Evolutionary conservation across 2,797 vertebrate genomes (phyloP), one percentile per base, ranked within the genome.

Genomic region (Macrochelys suwanniensis): DNA sequence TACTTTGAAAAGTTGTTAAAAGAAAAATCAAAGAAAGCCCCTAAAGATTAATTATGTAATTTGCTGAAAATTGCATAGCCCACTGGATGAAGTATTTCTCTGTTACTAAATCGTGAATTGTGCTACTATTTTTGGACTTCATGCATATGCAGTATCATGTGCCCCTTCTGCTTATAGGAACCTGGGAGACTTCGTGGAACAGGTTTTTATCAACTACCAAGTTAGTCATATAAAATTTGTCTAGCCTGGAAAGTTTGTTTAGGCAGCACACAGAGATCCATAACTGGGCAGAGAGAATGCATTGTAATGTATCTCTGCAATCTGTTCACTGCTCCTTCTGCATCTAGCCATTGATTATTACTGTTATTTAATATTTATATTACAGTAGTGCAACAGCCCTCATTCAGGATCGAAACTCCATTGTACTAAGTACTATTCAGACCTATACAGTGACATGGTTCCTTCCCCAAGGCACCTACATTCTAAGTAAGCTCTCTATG

Each of bases 1-100:
- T 88, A 59, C 28, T 89, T 85, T 80, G 65, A 93, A 91, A 93
- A 89, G 89, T 87, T 87, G 82, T 45, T 91, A 82, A 93, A 92
- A 89, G 61, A 91, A 92, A 95, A 93, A 89, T 77, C 80, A 31
- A 89, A 94, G 93, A 89, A 85, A 71, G 5, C 88, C 88, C 11
- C 37, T 89, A 42, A 84, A 95, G 88, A 89, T 87, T 87, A 95
- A 86, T 33, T 79, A 31, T 77, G 23, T 94, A 26, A 89, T 93
- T 94, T 84, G 50, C 47, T 76, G 26, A 88, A 91, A 95, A 92
- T 49, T 82, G 28, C 89, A n/a, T 84, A 82, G 68, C 76, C 76
- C 6, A 11, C 51, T 84, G 86, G 80, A 71, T 37, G 33, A 93
- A 91, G 53, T 76, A 68, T 25, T 68, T 92, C 88, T 92, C 28